Conservation (phyloP, 2,888 invertebrate species). For the Plebejus anna region DNA sequence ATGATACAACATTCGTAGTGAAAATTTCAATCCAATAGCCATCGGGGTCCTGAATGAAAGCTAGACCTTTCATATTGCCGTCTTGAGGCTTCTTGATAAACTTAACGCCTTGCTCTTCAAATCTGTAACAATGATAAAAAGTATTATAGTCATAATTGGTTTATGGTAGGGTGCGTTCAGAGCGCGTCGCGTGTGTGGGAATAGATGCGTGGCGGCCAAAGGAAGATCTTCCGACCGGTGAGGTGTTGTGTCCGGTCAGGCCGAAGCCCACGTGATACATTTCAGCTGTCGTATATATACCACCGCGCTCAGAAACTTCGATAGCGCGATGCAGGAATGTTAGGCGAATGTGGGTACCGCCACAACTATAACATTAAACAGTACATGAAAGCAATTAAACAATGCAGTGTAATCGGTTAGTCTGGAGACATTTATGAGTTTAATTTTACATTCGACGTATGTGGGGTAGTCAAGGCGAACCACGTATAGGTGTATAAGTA, state of each 20-base stretch:
- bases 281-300: too few relatives aligned
- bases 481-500: neutral
- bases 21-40: constrained; percentile 98
- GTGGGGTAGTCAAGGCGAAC: constrained; percentile 15
- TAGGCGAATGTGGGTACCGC: too few relatives aligned
- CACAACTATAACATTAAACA: neutral
- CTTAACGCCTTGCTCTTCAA: constrained; percentile 91
- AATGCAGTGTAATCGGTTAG: neutral
- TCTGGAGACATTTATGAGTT: neutral
- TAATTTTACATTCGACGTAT: neutral
- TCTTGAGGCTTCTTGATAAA: constrained; percentile 95
- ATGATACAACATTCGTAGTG: constrained; percentile 62
- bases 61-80: constrained; percentile 95
- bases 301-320: too few relatives aligned
- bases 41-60: constrained; percentile 97
- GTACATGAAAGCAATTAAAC: neutral
- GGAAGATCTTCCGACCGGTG: too few relatives aligned
- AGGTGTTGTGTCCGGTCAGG: too few relatives aligned
- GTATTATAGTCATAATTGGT: too few relatives aligned
- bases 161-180: too few relatives aligned
- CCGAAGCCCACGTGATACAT: too few relatives aligned
- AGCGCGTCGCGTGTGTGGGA: too few relatives aligned
- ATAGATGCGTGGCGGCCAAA: too few relatives aligned
- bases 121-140: constrained; percentile 73
- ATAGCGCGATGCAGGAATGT: too few relatives aligned